phyloP scores from a whole-genome alignment of 2,113 vertebrate genomes.

The Ceyx melanurus region DNA sequence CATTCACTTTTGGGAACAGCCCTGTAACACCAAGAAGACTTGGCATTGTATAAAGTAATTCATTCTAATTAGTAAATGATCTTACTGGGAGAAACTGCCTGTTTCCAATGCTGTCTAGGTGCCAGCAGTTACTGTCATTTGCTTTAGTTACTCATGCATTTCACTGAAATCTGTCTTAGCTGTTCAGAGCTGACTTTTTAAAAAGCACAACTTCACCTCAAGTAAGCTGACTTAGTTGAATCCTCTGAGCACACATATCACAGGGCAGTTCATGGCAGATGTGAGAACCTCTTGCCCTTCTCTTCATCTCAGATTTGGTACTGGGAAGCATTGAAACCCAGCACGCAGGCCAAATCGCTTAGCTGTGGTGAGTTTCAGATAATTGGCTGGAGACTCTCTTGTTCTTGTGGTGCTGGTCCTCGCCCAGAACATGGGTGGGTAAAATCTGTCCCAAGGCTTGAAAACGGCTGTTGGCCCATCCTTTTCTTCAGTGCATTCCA shows the following conservation, averaged over 20 bases:
- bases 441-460: not conserved
- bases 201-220: not conserved
- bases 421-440: conserved; percentile 25
- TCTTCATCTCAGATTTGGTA: not conserved
- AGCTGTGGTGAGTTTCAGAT: not conserved
- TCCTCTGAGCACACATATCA: not conserved
- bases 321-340: not conserved
- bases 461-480: conserved; percentile 14
- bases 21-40: conserved; percentile 38
- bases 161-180: conserved; percentile 29
- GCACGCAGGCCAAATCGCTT: not conserved
- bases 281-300: not conserved
- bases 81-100: conserved; percentile 42
- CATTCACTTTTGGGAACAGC: conserved; percentile 59
- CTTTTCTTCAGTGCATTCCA: conserved; percentile 25
- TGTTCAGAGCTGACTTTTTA: conserved; percentile 21
- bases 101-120: conserved; percentile 14
- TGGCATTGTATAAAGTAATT: conserved; percentile 47
- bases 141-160: conserved; percentile 59
- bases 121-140: conserved; percentile 55
- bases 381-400: conserved; percentile 17
- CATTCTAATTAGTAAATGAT: conserved; percentile 56
- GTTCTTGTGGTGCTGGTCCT: conserved; percentile 28
- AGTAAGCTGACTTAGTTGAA: not conserved
- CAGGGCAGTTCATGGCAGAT: not conserved